Percentiles rank a stretch among this genome's conserved stretches.
Conservation (phyloP, 2,888 invertebrate genomes). For the Blera fallax region DNA sequence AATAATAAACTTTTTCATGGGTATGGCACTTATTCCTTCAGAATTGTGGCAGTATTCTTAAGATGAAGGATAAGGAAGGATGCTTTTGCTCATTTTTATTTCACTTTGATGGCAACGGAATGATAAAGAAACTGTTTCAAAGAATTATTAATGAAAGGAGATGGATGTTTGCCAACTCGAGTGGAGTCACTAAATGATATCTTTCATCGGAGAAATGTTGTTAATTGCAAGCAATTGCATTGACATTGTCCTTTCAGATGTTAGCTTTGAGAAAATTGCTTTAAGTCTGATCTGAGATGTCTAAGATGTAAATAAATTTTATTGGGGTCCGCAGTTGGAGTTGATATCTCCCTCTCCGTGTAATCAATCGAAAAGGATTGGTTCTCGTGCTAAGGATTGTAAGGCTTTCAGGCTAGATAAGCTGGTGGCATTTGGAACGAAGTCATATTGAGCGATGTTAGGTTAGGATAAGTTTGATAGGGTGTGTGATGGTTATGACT, state of each 20-base stretch:
- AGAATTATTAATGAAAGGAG: neutral
- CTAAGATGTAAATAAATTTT: too few species aligned
- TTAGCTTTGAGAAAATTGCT: too few species aligned
- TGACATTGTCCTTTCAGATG: neutral
- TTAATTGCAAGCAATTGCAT: neutral
- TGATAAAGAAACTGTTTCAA: neutral
- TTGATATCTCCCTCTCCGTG: too few species aligned
- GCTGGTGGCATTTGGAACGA: too few species aligned
- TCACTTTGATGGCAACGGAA: neutral
- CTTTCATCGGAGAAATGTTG: neutral
- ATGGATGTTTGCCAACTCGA: neutral
- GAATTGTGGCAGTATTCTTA: neutral
- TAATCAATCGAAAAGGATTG: too few species aligned
- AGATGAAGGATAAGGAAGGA: neutral
- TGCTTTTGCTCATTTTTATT: slow-evolving; percentile 7
- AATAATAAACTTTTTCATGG: neutral
- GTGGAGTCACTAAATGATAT: neutral
- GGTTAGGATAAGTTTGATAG: too few species aligned
- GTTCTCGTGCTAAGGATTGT: too few species aligned
- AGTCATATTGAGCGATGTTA: too few species aligned
- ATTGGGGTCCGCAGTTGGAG: too few species aligned
- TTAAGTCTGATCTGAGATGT: too few species aligned
- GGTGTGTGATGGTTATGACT: too few species aligned
- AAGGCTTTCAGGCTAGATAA: too few species aligned
- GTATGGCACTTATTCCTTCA: neutral